phyloP scores from a whole-genome alignment of 1,140 invertebrate species.

The Micrasema longulum region DNA sequence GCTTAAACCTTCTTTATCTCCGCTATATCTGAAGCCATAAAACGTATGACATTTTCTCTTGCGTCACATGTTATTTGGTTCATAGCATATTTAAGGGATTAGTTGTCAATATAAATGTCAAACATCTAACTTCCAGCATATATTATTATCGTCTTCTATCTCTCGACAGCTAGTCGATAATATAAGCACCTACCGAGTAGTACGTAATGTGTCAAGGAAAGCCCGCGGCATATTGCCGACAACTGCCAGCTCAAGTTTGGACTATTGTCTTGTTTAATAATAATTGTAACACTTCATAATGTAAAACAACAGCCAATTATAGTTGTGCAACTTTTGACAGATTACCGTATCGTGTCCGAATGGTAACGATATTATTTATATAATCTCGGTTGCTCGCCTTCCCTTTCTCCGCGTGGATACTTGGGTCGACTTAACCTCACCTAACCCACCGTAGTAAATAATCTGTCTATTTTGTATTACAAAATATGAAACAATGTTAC shows the following conservation, averaged over 20 bases:
- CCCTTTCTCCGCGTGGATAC: too few species aligned
- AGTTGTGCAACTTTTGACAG: conserved; percentile 5
- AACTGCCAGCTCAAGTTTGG: too few species aligned
- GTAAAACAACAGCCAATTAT: conserved; percentile 13
- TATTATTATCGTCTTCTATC: conserved; percentile 1
- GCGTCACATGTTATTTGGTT: conserved; percentile 18
- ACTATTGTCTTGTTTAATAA: too few species aligned
- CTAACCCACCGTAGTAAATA: too few species aligned
- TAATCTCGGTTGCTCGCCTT: too few species aligned
- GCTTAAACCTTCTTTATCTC: too few species aligned
- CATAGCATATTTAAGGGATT: conserved; percentile 18
- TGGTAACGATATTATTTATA: background rate
- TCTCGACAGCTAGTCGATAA: conserved; percentile 4
- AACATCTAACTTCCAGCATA: background rate
- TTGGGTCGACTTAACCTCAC: too few species aligned
- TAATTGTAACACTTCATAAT: conserved; percentile 22
- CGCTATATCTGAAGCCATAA: conserved; percentile 9
- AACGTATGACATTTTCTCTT: conserved; percentile 11
- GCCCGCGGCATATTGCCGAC: too few species aligned
- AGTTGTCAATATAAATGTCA: conserved; percentile 17
- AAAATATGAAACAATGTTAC: too few species aligned
- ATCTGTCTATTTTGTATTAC: too few species aligned
- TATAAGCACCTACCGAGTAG: background rate
- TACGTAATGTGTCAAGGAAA: conserved; percentile 9
- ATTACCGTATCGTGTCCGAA: conserved; percentile 1